Conservation (phyloP, 1,140 invertebrate species). For the Ladona fulva region DNA sequence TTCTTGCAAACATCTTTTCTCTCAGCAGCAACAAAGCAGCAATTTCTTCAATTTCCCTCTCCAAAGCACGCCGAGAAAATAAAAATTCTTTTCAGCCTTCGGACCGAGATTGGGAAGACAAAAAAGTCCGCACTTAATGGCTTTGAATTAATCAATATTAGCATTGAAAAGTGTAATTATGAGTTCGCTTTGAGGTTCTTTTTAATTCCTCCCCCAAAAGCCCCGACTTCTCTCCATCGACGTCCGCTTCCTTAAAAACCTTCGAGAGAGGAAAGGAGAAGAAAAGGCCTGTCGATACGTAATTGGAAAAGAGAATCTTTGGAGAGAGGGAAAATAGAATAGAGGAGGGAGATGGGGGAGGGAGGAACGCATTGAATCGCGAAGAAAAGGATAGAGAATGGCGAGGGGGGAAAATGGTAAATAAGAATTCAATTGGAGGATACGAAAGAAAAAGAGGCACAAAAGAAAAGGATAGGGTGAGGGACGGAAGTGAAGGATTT, state of each 20-base stretch:
- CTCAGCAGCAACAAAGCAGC: no score
- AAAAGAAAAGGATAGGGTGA: neutral
- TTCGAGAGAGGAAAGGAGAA: neutral
- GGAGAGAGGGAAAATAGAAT: neutral
- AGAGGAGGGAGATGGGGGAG: neutral
- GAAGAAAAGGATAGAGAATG: neutral
- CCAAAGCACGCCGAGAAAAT: no score
- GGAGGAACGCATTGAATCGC: neutral
- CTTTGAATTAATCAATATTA: neutral
- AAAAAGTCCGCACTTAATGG: neutral
- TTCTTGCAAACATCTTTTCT: no score
- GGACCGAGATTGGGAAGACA: no score
- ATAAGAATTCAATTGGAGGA: neutral
- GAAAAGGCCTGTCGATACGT: neutral
- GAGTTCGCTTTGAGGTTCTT: neutral
- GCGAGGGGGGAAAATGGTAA: neutral
- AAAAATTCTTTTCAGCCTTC: no score
- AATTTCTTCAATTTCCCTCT: no score
- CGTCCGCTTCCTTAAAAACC: neutral
- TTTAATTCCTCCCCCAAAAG: neutral
- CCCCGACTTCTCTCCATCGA: neutral
- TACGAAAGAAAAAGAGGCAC: neutral
- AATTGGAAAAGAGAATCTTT: neutral
- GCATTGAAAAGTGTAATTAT: slow-evolving; percentile 3
- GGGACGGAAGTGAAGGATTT: neutral